A percentile compares a stretch with the other conserved stretches of the same genome.
These are phyloP conservation scores for Philopedon plagiatum DNA, from an alignment of 2,888 invertebrate species.

Conservation along the genomic window DNA sequence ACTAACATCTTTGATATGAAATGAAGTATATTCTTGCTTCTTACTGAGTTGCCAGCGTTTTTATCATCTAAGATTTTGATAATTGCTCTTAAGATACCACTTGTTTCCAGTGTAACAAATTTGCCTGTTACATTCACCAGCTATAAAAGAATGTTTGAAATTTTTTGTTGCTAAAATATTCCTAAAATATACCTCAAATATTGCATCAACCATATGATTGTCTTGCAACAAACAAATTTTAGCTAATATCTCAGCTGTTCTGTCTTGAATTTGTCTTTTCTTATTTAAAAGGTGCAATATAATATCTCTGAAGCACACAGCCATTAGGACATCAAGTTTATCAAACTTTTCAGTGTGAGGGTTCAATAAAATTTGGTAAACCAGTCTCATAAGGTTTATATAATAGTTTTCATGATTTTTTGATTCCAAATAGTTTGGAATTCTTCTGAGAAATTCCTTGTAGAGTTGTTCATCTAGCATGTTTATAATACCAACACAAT, in stretches of 20 bases:
- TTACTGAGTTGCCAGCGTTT: conserved; percentile 50
- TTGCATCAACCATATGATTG: conserved; percentile 46
- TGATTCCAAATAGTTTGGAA: conserved; percentile 53
- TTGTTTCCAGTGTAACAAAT: conserved; percentile 48
- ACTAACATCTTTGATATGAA: conserved; percentile 52
- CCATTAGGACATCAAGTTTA: conserved; percentile 53
- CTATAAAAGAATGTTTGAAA: conserved; percentile 26
- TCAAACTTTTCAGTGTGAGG: conserved; percentile 48
- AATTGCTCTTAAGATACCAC: conserved; percentile 47
- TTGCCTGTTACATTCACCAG: conserved; percentile 46
- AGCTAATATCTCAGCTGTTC: conserved; percentile 49
- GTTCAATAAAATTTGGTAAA: conserved; percentile 48
- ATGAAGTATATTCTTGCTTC: conserved; percentile 53
- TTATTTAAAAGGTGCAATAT: conserved; percentile 52
- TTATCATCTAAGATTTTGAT: conserved; percentile 49
- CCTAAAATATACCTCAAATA: conserved; percentile 56
- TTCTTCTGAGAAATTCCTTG: conserved; percentile 53
- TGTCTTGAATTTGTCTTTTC: conserved; percentile 46
- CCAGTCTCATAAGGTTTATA: conserved; percentile 52
- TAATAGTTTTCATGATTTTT: conserved; percentile 52
- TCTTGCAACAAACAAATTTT: conserved; percentile 52
- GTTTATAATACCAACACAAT: conserved; percentile 55
- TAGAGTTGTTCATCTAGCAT: conserved; percentile 52
- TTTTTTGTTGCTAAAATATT: neutral
- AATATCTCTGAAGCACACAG: conserved; percentile 51